Evolutionary conservation across 1,140 invertebrate genomes (phyloP), one percentile per base, ranked within the genome.

Genomic region (Delia radicum): DNA sequence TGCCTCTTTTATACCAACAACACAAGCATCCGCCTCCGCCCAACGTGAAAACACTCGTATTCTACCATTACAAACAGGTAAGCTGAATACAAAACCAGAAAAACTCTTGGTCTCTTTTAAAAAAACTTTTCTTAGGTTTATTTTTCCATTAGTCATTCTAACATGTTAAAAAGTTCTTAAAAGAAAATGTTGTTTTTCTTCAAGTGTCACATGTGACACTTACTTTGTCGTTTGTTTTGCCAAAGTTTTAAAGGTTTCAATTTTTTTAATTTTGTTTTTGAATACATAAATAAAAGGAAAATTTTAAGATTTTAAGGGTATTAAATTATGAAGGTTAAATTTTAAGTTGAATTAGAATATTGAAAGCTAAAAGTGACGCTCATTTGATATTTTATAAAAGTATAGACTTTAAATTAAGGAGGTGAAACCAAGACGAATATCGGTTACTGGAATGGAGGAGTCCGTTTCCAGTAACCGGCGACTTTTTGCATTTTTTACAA

Each of bases 11-110:
- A 69, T 69, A 31, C 15, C 65, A 33, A 69, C 65, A 33, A 69
- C n/a, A 69, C 29, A 69, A 15, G 65, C 65, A 69, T 21, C n/a
- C 31, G 65, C 65, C 29, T 69, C 65, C 65, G 65, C 65, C 65
- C 65, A 69, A 37, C 65, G 65, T 69, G 65, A 69, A 33, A 69
- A 69, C 12, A 69, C 65, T 7, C 65, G 65, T 33, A 69, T 69
- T 69, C 65, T 69, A 69, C 65, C 65, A 69, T 69, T 69, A 69
- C 65, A 69, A 69, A 33, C 65, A 69, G 65, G 65, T 69, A 33
- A 69, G 65, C 24, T 2, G 8, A 42, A 42, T 15, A 33, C 33
- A 33, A 33, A 7, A 33, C 1, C 33, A 33, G 12, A 29, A 65
- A 31, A 61, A 61, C 10, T 21, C 24, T 61, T 61, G 8, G 10